A percentile compares a stretch with the other conserved stretches of the same genome.
Conservation (phyloP, 2,113 vertebrate genomes). For the Aldabrachelys gigantea region DNA sequence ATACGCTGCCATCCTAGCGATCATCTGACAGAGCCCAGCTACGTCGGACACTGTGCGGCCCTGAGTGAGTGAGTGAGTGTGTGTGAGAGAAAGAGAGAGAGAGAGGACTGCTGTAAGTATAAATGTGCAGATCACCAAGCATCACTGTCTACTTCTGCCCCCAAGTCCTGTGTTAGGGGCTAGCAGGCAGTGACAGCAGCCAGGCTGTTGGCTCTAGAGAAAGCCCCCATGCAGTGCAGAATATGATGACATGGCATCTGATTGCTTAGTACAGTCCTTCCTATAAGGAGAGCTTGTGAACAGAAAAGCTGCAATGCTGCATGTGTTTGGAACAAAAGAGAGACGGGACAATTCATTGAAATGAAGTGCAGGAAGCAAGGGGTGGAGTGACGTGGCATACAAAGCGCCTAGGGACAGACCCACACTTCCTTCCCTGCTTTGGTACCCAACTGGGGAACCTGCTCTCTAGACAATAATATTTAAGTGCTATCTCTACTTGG, state of each 20-base stretch:
- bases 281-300: not conserved
- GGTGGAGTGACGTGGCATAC: not conserved
- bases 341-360: not conserved
- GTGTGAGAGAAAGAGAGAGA: too few relatives aligned
- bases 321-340: not conserved
- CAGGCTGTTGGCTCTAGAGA: not conserved
- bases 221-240: not conserved
- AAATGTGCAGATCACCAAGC: too few relatives aligned
- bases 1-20: too few relatives aligned
- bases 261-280: not conserved
- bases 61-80: too few relatives aligned
- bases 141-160: not conserved
- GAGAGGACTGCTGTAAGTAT: too few relatives aligned
- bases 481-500: not conserved
- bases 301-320: not conserved
- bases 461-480: not conserved
- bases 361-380: not conserved
- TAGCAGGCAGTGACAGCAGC: not conserved
- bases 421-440: not conserved
- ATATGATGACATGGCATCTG: not conserved
- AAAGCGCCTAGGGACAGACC: not conserved
- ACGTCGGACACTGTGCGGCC: too few relatives aligned
- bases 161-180: not conserved
- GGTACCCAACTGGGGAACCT: not conserved
- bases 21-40: too few relatives aligned